A percentile compares a stretch with the other conserved stretches of the same genome.
phyloP scores from a whole-genome alignment of 2,888 invertebrate genomes.

The Polyommatus icarus region DNA sequence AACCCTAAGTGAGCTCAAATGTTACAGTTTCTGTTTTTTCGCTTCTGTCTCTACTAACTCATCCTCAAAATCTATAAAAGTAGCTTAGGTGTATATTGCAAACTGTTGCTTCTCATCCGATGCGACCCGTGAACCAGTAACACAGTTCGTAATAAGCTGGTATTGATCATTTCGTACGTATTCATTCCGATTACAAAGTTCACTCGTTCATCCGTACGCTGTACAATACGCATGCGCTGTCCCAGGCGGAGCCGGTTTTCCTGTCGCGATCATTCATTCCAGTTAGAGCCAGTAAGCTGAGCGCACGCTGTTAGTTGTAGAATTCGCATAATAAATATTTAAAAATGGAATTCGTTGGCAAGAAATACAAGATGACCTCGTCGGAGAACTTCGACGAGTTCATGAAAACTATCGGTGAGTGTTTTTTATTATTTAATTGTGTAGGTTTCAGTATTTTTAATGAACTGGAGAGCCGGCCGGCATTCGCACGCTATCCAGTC shows the following conservation, averaged over 20 bases:
- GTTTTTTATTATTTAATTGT: slow-evolving; percentile 41
- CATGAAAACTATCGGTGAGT: slow-evolving; percentile 92
- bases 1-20: not conserved
- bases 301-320: slow-evolving; percentile 45
- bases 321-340: slow-evolving; percentile 42
- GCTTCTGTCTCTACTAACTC: not conserved
- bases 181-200: slow-evolving; percentile 39
- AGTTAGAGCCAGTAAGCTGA: slow-evolving; percentile 56
- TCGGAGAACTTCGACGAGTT: slow-evolving; percentile 94
- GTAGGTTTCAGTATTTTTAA: slow-evolving; percentile 44
- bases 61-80: not conserved
- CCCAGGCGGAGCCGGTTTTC: slow-evolving; percentile 42
- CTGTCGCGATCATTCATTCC: slow-evolving; percentile 52
- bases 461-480: slow-evolving; percentile 58
- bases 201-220: slow-evolving; percentile 52
- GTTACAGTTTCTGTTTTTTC: not conserved
- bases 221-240: slow-evolving; percentile 47
- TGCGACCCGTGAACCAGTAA: slow-evolving; percentile 13
- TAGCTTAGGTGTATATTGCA: not conserved
- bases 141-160: slow-evolving; percentile 6
- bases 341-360: slow-evolving; percentile 81
- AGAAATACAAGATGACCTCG: slow-evolving; percentile 89
- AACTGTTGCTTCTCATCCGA: slow-evolving; percentile 3
- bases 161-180: slow-evolving; percentile 41
- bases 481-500: slow-evolving; percentile 42